A percentile compares a stretch with the other conserved stretches of the same genome.
Evolutionary conservation across 23 tunicate species (phyloP).

Genomic region (Aplidium turbinatum): DNA sequence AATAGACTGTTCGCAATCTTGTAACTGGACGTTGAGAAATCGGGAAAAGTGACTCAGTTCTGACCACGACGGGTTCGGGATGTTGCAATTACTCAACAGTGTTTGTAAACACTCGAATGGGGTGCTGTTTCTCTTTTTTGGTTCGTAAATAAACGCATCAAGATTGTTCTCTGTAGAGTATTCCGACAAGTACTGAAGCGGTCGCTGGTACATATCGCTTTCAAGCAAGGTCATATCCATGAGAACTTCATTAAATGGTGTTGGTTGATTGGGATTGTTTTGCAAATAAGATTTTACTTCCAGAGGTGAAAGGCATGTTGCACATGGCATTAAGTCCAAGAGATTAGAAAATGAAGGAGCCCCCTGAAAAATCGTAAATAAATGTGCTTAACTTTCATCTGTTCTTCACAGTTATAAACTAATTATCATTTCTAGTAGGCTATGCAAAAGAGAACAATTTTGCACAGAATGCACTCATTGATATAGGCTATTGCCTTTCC

Average conservation of each 20-base stretch:
- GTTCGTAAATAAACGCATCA: conserved; percentile 9
- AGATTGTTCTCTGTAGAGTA: conserved; percentile 7
- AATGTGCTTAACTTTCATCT: too few species aligned
- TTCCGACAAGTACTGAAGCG: conserved; percentile 29
- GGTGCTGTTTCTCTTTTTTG: neutral
- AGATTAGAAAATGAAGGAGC: conserved; percentile 1
- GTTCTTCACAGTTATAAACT: too few species aligned
- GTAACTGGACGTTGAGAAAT: conserved; percentile 40
- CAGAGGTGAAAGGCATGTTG: conserved; percentile 1
- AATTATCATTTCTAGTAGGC: too few species aligned
- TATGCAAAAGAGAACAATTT: too few species aligned
- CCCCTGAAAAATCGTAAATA: neutral
- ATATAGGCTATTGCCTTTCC: too few species aligned
- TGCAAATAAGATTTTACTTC: neutral
- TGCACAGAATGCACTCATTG: too few species aligned
- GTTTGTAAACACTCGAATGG: conserved; percentile 30
- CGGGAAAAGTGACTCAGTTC: conserved; percentile 50
- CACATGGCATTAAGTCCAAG: neutral
- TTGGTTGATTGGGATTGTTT: neutral
- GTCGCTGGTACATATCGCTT: conserved; percentile 36
- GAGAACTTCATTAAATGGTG: neutral
- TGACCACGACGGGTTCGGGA: conserved; percentile 35
- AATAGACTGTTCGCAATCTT: conserved; percentile 43
- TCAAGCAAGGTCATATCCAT: neutral
- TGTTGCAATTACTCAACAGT: conserved; percentile 16